These are phyloP conservation scores for Chrysina gloriosa DNA, from an alignment of 2,888 invertebrate species.

Conservation along the genomic window DNA sequence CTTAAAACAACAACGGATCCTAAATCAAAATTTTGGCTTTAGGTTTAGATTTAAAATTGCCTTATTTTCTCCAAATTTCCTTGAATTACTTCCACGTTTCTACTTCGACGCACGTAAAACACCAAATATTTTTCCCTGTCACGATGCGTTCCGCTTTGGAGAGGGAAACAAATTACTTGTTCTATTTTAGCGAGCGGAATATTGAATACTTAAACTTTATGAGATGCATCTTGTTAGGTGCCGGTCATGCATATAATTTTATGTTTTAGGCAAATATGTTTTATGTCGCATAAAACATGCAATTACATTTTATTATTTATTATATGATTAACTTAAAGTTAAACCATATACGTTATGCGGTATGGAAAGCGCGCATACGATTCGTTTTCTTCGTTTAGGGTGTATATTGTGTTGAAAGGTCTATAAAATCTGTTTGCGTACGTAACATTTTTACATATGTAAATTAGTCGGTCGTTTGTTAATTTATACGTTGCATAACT, in stretches of 20 bases:
- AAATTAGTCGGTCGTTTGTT: slow-evolving; percentile 6
- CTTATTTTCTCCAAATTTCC: no score
- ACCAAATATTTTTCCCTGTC: no score
- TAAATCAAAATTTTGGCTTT: no score
- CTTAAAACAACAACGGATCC: no score
- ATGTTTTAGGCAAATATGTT: slow-evolving; percentile 27
- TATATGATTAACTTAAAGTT: slow-evolving; percentile 31
- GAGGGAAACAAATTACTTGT: slow-evolving; percentile 10
- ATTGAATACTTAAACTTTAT: slow-evolving; percentile 33
- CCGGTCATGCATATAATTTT: slow-evolving; percentile 16
- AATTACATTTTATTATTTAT: slow-evolving; percentile 33
- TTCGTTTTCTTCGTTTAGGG: background rate
- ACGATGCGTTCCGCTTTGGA: background rate
- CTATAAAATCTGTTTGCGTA: background rate
- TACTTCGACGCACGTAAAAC: no score
- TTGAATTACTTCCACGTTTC: background rate
- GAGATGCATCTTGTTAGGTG: slow-evolving; percentile 21
- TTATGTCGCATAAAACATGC: slow-evolving; percentile 28
- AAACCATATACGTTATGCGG: no score
- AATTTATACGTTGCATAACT: no score
- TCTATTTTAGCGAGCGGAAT: slow-evolving; percentile 10
- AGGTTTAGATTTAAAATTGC: no score
- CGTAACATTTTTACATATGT: no score
- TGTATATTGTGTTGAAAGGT: background rate
- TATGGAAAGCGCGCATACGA: background rate